These are phyloP conservation scores for Gryon sp. DNA, from an alignment of 1,140 invertebrate genomes.

Conservation along the genomic window DNA sequence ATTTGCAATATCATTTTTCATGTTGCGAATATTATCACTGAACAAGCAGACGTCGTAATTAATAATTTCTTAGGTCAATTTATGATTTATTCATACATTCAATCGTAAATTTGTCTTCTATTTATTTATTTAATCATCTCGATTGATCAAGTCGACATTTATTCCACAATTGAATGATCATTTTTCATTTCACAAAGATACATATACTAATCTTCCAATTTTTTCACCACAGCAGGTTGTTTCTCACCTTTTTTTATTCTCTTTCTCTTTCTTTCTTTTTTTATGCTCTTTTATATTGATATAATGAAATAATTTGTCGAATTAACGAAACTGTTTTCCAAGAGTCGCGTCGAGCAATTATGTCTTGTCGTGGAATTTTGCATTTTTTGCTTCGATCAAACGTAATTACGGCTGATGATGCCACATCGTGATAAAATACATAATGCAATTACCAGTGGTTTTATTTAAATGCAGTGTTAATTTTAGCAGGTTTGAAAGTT, in stretches of 20 bases:
- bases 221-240: slow-evolving; percentile 6
- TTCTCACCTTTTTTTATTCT: neutral
- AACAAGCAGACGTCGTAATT: too few species aligned
- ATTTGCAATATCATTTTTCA: too few species aligned
- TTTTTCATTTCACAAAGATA: slow-evolving; percentile 4
- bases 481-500: slow-evolving; percentile 44
- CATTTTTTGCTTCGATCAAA: slow-evolving; percentile 60
- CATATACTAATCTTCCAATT: slow-evolving; percentile 23
- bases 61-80: too few species aligned
- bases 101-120: too few species aligned
- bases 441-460: slow-evolving; percentile 59
- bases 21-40: too few species aligned
- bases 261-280: neutral
- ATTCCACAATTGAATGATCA: neutral
- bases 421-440: slow-evolving; percentile 56
- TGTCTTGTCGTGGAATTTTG: slow-evolving; percentile 37
- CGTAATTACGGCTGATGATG: slow-evolving; percentile 60
- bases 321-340: slow-evolving; percentile 61
- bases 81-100: neutral
- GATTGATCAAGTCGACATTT: neutral
- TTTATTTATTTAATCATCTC: neutral
- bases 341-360: slow-evolving; percentile 53
- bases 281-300: slow-evolving; percentile 41
- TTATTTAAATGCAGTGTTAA: slow-evolving; percentile 59
- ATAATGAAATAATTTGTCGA: slow-evolving; percentile 61